Conservation (phyloP, 1,140 invertebrate species). For the Diuraphis noxia region DNA sequence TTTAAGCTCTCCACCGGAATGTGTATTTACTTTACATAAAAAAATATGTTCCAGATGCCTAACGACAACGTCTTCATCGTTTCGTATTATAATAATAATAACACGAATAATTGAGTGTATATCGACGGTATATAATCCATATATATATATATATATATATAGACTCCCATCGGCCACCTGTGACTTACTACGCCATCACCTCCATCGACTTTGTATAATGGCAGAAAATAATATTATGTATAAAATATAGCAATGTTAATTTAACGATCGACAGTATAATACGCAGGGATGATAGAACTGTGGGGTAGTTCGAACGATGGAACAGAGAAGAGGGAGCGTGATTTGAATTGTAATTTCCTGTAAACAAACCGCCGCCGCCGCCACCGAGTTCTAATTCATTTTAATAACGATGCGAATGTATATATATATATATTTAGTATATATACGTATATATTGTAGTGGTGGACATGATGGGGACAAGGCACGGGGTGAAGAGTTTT, state of each 20-base stretch:
- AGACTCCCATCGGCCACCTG: slow-evolving; percentile 42
- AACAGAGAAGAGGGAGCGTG: neutral
- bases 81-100: neutral
- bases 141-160: neutral
- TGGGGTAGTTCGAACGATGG: neutral
- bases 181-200: neutral
- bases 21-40: neutral
- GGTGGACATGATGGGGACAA: neutral
- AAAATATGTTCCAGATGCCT: slow-evolving; percentile 6
- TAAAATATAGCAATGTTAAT: neutral
- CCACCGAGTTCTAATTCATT: slow-evolving; percentile 15
- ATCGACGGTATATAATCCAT: neutral
- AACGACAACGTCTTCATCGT: neutral
- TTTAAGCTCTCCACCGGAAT: neutral
- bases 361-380: slow-evolving; percentile 37
- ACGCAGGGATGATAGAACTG: neutral
- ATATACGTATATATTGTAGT: neutral
- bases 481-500: neutral
- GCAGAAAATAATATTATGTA: neutral
- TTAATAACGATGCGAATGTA: slow-evolving; percentile 13
- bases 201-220: neutral
- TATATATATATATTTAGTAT: too few species aligned
- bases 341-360: slow-evolving; percentile 54
- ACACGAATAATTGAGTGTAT: neutral
- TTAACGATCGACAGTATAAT: slow-evolving; percentile 14